Evolutionary conservation across 1,140 invertebrate genomes (phyloP), one percentile per base, ranked within the genome.

Genomic region (Kradibia gibbosae): DNA sequence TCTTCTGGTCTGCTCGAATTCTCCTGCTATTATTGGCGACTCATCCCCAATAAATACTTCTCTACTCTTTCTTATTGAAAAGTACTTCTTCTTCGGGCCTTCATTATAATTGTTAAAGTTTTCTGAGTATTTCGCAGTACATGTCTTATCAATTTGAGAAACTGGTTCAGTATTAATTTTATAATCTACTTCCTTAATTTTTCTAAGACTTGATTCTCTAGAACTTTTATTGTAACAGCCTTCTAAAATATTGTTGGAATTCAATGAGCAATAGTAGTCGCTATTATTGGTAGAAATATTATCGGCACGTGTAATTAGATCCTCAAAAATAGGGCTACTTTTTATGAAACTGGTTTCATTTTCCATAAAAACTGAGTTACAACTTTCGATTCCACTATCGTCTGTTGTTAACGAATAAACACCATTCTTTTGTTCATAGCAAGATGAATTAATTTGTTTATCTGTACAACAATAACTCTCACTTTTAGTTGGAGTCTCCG

Each of bases 371-470:
- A 62, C 8, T 48, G 60, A 81, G 34, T 75, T 60, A 8, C 5
- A 50, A 74, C 57, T 81, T 42, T 81, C 71, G 20, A 81, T 55
- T 11, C 72, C 62, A 28, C 74, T 81, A n/a, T 77, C 53, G 28
- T 67, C 70, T 7, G 53, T 80, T 5, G 17, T 60, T 13, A 15
- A 78, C 3, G 39, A 78, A 31, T 0, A 53, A 50, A 70, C 36
- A 11, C 17, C n/a, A n/a, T 28, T 17, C 3, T 73, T 10, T 45
- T 57, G 70, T 34, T 80, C 22, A 22, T 71, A 31, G 15, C 20
- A 25, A 57, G 42, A 25, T 0, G 17, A 53, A 65, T 4, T 17
- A 20, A 1, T 76, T 60, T n/a, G 11, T 28, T 1, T 45, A 65
- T 67, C 25, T 45, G 3, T 22, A 15, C 17, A 15, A 77, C 8